Conservation (phyloP, 2,888 invertebrate species). For the Adela reaumurella region DNA sequence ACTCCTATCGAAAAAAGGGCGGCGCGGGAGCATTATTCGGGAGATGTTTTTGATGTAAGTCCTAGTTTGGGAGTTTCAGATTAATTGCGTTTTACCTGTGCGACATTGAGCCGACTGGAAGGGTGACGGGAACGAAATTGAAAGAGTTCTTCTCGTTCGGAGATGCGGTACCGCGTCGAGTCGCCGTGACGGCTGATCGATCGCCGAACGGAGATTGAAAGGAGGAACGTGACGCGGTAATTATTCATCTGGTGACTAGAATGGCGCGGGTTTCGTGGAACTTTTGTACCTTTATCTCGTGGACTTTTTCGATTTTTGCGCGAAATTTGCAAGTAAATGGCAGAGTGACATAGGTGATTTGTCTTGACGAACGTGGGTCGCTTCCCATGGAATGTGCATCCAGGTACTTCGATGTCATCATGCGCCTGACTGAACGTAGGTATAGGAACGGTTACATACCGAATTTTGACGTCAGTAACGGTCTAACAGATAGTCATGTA, state of each 20-base stretch:
- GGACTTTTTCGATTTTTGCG: slow-evolving; percentile 44
- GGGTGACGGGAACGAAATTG: slow-evolving; percentile 38
- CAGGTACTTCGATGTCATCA: too few species aligned
- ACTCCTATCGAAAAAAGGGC: slow-evolving; percentile 38
- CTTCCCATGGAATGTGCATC: slow-evolving; percentile 29
- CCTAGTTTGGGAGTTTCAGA: slow-evolving; percentile 56
- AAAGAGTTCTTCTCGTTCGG: slow-evolving; percentile 34
- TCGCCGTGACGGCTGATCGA: slow-evolving; percentile 36
- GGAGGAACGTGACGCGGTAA: slow-evolving; percentile 52
- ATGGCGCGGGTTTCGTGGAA: slow-evolving; percentile 29
- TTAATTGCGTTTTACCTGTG: slow-evolving; percentile 54
- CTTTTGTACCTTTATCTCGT: slow-evolving; percentile 54
- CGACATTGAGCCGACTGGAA: slow-evolving; percentile 26
- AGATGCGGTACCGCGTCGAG: too few species aligned
- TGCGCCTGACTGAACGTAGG: too few species aligned
- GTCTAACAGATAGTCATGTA: too few species aligned
- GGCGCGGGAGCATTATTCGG: slow-evolving; percentile 43
- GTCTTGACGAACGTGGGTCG: slow-evolving; percentile 29
- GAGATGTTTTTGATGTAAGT: slow-evolving; percentile 47
- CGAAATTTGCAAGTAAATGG: slow-evolving; percentile 56
- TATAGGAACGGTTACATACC: too few species aligned
- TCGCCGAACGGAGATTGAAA: slow-evolving; percentile 50
- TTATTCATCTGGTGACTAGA: slow-evolving; percentile 57
- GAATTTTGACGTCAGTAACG: too few species aligned
- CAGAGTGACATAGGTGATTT: slow-evolving; percentile 46